Conservation (phyloP, 2,113 vertebrate genomes). For the Motacilla alba region DNA sequence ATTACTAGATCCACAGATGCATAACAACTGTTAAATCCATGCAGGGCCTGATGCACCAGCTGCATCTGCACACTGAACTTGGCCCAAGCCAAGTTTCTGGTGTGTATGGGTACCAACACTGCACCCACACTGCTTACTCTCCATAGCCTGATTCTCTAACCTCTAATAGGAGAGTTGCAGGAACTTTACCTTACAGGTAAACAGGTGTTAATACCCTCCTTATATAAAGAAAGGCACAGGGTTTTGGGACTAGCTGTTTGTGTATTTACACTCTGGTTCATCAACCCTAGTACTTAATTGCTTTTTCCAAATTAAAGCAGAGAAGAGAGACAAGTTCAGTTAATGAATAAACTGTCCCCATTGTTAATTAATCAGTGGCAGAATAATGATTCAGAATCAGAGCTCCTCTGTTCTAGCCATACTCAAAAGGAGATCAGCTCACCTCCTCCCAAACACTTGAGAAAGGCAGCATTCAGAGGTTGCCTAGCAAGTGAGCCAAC, state of each 20-base stretch:
- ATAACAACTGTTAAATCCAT: background rate
- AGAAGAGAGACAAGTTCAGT: constrained; percentile 9
- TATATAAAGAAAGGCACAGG: background rate
- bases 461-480: constrained; percentile 50
- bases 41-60: background rate
- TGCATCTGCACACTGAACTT: background rate
- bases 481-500: constrained; percentile 49
- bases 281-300: constrained; percentile 19
- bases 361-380: constrained; percentile 46
- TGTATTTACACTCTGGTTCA: constrained; percentile 17
- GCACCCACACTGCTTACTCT: background rate
- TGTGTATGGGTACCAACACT: background rate
- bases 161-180: background rate
- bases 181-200: background rate
- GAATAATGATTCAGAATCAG: constrained; percentile 32
- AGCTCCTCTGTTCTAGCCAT: constrained; percentile 31
- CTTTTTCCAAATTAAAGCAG: constrained; percentile 38
- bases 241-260: background rate
- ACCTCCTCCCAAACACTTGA: constrained; percentile 29
- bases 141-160: background rate
- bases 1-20: background rate
- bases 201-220: background rate
- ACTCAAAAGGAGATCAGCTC: constrained; percentile 32
- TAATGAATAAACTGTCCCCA: constrained; percentile 50
- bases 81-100: background rate